A percentile compares a stretch with the other conserved stretches of the same genome.
Evolutionary conservation across 2,888 invertebrate genomes (phyloP).

Genomic region (Venusia cambrica): DNA sequence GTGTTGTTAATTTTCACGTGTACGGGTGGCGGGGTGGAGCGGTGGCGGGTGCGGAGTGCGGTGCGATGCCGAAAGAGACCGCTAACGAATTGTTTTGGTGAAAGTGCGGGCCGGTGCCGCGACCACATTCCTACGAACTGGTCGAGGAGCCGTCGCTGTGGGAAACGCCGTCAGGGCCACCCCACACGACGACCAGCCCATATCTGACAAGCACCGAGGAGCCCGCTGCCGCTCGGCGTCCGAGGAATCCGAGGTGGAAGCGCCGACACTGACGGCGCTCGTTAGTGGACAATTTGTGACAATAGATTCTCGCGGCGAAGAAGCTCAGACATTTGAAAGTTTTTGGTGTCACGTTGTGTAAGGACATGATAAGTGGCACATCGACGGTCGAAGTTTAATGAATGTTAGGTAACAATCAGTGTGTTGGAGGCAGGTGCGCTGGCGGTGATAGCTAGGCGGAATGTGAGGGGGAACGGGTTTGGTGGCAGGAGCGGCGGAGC

Average conservation of each 20-base stretch:
- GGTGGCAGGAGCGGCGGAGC: slow-evolving; percentile 37
- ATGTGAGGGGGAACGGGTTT: slow-evolving; percentile 49
- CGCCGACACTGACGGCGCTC: slow-evolving; percentile 8
- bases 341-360: slow-evolving; percentile 39
- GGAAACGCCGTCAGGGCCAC: slow-evolving; percentile 77
- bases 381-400: slow-evolving; percentile 49
- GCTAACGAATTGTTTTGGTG: slow-evolving; percentile 82
- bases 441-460: slow-evolving; percentile 44
- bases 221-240: slow-evolving; percentile 8
- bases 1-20: slow-evolving; percentile 74
- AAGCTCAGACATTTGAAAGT: slow-evolving; percentile 40
- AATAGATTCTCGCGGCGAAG: slow-evolving; percentile 13
- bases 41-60: slow-evolving; percentile 60
- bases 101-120: slow-evolving; percentile 79
- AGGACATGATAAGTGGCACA: slow-evolving; percentile 47
- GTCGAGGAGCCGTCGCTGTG: slow-evolving; percentile 79
- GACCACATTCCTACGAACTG: slow-evolving; percentile 80
- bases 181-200: slow-evolving; percentile 67
- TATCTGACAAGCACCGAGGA: slow-evolving; percentile 47
- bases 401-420: slow-evolving; percentile 51
- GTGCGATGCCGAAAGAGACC: slow-evolving; percentile 78
- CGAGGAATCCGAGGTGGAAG: slow-evolving; percentile 16
- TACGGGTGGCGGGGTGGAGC: slow-evolving; percentile 58
- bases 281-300: slow-evolving; percentile 22
- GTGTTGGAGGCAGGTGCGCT: too few relatives aligned